These are phyloP conservation scores for Calliopsis andreniformis DNA, from an alignment of 1,140 invertebrate species.

Conservation along the genomic window DNA sequence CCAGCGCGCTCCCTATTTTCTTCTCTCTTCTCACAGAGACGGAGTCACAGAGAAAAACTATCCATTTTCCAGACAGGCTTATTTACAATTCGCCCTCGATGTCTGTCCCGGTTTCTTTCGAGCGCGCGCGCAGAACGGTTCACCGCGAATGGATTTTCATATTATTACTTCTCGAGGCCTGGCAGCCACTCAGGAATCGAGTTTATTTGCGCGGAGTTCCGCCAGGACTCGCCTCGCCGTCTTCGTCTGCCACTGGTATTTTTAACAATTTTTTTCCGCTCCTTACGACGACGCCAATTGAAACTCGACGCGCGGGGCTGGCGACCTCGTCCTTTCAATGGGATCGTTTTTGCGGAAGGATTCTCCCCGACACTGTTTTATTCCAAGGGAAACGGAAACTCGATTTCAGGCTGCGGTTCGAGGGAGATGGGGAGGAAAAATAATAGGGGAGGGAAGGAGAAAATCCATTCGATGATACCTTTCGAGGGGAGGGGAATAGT, in stretches of 20 bases:
- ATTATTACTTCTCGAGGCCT: slow-evolving; percentile 41
- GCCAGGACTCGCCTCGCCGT: background rate
- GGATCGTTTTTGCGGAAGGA: no score
- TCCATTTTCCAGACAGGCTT: slow-evolving; percentile 8
- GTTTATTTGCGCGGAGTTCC: slow-evolving; percentile 24
- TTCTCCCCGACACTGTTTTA: no score
- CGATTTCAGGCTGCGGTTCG: no score
- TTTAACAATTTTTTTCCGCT: background rate
- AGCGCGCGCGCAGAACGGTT: background rate
- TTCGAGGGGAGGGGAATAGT: no score
- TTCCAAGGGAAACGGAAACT: no score
- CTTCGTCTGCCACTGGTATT: background rate
- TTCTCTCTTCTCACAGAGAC: no score
- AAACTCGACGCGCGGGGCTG: background rate
- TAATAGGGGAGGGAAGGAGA: no score
- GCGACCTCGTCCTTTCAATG: no score
- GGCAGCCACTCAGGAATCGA: slow-evolving; percentile 14
- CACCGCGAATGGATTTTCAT: slow-evolving; percentile 52
- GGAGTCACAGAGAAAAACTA: background rate
- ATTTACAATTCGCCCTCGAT: slow-evolving; percentile 16
- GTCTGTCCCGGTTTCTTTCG: slow-evolving; percentile 4
- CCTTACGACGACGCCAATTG: background rate
- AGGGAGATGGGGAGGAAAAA: no score
- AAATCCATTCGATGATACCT: no score
- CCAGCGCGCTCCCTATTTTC: no score